Percentiles rank a stretch among this genome's conserved stretches.
These are phyloP conservation scores for Oligia fasciuncula DNA, from an alignment of 2,888 invertebrate species.

Conservation along the genomic window DNA sequence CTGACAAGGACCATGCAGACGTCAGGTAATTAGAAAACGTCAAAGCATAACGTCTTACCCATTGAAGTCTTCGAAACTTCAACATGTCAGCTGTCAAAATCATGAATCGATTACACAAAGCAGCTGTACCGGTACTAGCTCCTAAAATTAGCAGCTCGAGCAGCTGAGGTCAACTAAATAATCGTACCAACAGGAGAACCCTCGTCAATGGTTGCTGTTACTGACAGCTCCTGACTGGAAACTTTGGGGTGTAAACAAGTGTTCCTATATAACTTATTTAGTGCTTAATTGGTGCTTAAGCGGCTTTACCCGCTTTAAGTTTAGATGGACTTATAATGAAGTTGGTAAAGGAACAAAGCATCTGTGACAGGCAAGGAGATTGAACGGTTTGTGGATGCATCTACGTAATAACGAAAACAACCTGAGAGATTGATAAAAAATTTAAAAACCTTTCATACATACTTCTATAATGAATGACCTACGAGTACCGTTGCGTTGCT, in stretches of 20 bases:
- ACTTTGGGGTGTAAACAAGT: slow-evolving; percentile 63
- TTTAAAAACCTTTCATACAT: no score
- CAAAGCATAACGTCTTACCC: slow-evolving; percentile 10
- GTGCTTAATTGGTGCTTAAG: slow-evolving; percentile 40
- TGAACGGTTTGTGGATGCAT: neutral
- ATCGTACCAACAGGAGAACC: slow-evolving; percentile 77
- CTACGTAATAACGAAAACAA: neutral
- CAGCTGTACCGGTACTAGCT: slow-evolving; percentile 40
- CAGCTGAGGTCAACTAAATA: slow-evolving; percentile 80
- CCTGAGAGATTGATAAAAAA: neutral
- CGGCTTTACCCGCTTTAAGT: slow-evolving; percentile 23
- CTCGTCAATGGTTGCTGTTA: slow-evolving; percentile 82
- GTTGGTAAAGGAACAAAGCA: slow-evolving; percentile 5
- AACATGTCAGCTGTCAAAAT: slow-evolving; percentile 53
- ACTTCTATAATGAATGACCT: no score
- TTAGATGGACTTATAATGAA: slow-evolving; percentile 37
- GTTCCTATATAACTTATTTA: slow-evolving; percentile 55
- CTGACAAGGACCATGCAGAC: neutral
- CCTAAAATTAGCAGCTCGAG: slow-evolving; percentile 68
- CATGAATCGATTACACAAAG: slow-evolving; percentile 60
- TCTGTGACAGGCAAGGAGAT: neutral
- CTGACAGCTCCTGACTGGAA: slow-evolving; percentile 75
- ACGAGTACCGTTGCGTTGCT: no score
- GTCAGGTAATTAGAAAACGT: neutral
- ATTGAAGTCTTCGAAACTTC: slow-evolving; percentile 27